Base-by-base conservation (phyloP, 2,113 vertebrate genomes). In the Nycticryphes semicollaris region DNA sequence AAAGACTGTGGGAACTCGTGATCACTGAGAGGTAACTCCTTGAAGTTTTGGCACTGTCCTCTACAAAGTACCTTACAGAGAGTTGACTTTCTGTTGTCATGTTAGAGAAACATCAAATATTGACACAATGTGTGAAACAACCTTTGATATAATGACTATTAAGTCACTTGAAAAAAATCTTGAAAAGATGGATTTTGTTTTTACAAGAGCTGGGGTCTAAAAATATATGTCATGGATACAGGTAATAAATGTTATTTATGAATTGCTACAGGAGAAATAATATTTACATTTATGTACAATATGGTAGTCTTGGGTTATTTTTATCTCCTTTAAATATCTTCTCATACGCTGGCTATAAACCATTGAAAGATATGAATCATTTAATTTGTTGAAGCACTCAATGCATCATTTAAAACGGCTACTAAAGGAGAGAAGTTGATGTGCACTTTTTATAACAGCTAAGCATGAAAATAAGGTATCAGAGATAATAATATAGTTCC, bases 81-180 rank as follows among this genome's bases (percentile, higher is more conserved):
- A 75, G 39, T 48, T 78, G 69, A 24, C 62, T 88, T 94, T 48
- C 54, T 92, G 48, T 84, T 88, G 56, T 13, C 13, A 30, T 90
- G 84, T 90, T 64, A 70, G 75, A 78, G 68, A 88, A 90, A 80
- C 79, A 81, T 73, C 83, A 74, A 77, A 73, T 73, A 64, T 94
- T 87, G 70, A 69, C 85, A 41, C 74, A 80, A 16, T 87, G 28
- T 83, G 31, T 84, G 82, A 95, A 90, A 77, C 41, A 76, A 35
- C 54, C 66, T 76, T 93, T 91, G 82, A 85, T 77, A 53, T 35
- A 80, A 51, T 47, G 54, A 21, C 43, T 87, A 6, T 72, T 59
- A 85, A 31, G 54, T 72, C 60, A 9, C 70, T 82, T 76, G 39
- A 19, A 53, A 63, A 84, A 87, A 50, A 43, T 63, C 27, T 35